Evolutionary conservation across 1,140 invertebrate genomes (phyloP).

Genomic region (Zaprionus lachaisei): DNA sequence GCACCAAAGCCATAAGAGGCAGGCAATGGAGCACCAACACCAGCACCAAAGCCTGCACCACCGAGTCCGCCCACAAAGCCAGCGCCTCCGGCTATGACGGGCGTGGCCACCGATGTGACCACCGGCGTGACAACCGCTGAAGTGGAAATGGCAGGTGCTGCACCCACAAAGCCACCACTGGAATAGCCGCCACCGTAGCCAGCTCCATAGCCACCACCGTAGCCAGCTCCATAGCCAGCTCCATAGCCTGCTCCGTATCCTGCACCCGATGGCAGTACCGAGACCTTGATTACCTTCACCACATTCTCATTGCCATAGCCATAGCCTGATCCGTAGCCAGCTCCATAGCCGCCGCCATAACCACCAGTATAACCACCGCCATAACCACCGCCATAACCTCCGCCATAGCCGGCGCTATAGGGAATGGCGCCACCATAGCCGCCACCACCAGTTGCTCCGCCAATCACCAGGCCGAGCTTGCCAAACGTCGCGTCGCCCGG

Average conservation of each 20-base stretch:
- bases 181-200: conserved; percentile 45
- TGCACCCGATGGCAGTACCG: conserved; percentile 51
- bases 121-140: conserved; percentile 73
- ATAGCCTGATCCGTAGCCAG: conserved; percentile 44
- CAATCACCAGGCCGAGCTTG: conserved; percentile 65
- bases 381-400: conserved; percentile 41
- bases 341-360: conserved; percentile 42
- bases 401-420: conserved; percentile 43
- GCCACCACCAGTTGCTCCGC: conserved; percentile 40
- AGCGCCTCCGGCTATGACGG: conserved; percentile 55
- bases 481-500: conserved; percentile 67
- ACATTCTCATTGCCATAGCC: conserved; percentile 68
- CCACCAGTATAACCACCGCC: conserved; percentile 37
- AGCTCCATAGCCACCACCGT: conserved; percentile 37
- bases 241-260: conserved; percentile 36
- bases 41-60: conserved; percentile 35
- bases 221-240: conserved; percentile 31
- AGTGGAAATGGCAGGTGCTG: conserved; percentile 68
- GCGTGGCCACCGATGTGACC: conserved; percentile 63
- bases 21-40: conserved; percentile 10
- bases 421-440: conserved; percentile 38
- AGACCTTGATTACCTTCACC: conserved; percentile 76
- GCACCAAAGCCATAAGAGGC: conserved; percentile 34
- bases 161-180: conserved; percentile 55
- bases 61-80: conserved; percentile 47